Base-by-base conservation (phyloP, 1,140 invertebrate species). In the Grapholita molesta region DNA sequence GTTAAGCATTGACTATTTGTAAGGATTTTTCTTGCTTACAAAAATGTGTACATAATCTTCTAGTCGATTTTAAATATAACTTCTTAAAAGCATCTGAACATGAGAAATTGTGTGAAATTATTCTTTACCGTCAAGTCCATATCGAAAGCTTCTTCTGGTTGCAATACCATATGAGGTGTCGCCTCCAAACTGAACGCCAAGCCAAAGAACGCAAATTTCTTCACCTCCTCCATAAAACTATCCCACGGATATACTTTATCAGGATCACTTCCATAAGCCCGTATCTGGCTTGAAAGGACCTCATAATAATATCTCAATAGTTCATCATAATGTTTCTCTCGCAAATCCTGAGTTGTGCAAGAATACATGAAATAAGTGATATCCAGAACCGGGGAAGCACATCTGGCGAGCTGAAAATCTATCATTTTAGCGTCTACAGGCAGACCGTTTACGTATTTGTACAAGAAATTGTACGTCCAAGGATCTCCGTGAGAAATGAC, bases 391-490 rank as follows among this genome's bases (percentile, higher is more conserved):
- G 94, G 92, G 25, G 94, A 94, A 0, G 92, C 90, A 64, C 88
- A 93, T 85, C 95, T 92, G 0, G 94, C 80, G 55, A 96, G 74
- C 87, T 96, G 95, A 73, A 95, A 96, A 75, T 96, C 96, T 35
- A 96, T 94, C 38, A 96, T 92, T 71, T 93, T 93, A 1, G 94
- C 90, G 48, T 93, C 91, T 57, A 92, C 75, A 0, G 93, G 90
- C 8, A 76, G 68, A 11, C 78, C 75, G 5, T 90, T 73, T 4
- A 83, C 73, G 67, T 93, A 93, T 67, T 93, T 92, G 8, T 93
- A 93, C 3, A 96, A 77, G 76, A 96, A 96, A 80, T 96, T 96
- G 33, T 95, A 95, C 0, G 94, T 93, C 95, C 95, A 96, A 33
- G 93, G 94, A 83, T 96, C 96, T 0, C 96, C 95, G 68, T 96